phyloP scores from a whole-genome alignment of 2,113 vertebrate genomes.

The Caracal caracal region DNA sequence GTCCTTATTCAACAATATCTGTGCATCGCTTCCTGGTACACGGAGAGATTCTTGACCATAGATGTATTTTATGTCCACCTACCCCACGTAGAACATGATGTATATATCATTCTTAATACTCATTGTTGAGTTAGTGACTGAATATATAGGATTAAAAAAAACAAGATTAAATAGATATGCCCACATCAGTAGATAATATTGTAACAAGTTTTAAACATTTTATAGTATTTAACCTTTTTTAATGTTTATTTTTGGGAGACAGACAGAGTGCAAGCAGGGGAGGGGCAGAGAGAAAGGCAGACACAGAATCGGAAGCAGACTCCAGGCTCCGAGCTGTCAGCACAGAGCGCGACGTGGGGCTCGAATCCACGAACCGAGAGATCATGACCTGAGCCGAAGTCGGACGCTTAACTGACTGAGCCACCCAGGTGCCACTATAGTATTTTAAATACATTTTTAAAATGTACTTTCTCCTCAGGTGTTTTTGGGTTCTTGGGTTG shows the following conservation, averaged over 20 bases:
- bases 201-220: background rate
- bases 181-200: background rate
- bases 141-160: background rate
- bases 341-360: too few relatives aligned
- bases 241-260: too few relatives aligned
- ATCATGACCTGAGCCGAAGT: too few relatives aligned
- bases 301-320: too few relatives aligned
- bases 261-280: too few relatives aligned
- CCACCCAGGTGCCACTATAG: background rate
- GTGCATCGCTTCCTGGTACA: rapidly evolving
- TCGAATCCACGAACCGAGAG: too few relatives aligned
- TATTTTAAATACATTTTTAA: background rate
- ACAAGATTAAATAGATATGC: background rate
- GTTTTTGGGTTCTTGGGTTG: background rate
- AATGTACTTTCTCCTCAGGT: rapidly evolving
- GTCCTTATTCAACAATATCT: background rate
- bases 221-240: background rate
- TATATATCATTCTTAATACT: background rate
- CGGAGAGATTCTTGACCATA: background rate
- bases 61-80: rapidly evolving
- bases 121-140: too few relatives aligned
- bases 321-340: too few relatives aligned
- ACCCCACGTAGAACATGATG: background rate
- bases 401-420: too few relatives aligned
- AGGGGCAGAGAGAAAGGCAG: too few relatives aligned